phyloP scores from a whole-genome alignment of 2,888 invertebrate species.

The Parapristionchus giblindavisi region DNA sequence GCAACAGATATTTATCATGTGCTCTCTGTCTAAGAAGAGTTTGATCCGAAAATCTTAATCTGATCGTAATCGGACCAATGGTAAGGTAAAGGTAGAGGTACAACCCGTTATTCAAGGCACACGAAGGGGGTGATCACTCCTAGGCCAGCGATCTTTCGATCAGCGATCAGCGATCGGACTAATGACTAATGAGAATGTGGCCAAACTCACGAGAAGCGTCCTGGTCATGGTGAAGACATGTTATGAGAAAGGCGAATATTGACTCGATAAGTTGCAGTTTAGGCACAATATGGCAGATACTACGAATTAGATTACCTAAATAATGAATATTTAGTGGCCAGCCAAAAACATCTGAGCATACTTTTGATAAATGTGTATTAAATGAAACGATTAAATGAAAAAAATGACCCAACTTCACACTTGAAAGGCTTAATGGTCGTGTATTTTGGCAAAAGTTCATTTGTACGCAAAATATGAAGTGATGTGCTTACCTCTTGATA shows the following conservation, averaged over 20 bases:
- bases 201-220: background rate
- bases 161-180: no score
- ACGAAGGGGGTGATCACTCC: no score
- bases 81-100: no score
- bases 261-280: constrained; percentile 18
- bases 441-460: background rate
- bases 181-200: no score
- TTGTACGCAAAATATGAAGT: background rate
- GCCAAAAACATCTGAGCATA: background rate
- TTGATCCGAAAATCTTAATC: no score
- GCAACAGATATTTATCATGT: no score
- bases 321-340: background rate
- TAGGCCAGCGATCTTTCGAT: no score
- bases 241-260: constrained; percentile 23
- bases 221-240: constrained; percentile 18
- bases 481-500: background rate
- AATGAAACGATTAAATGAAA: background rate
- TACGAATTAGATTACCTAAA: background rate
- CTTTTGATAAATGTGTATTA: background rate
- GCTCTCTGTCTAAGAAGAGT: no score
- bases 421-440: background rate
- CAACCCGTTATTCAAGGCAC: no score
- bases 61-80: no score
- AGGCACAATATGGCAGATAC: background rate
- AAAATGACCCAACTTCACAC: background rate